Percentiles rank a stretch among this genome's conserved stretches.
Conservation (phyloP, 2,888 invertebrate genomes). For the Noctua pronuba region DNA sequence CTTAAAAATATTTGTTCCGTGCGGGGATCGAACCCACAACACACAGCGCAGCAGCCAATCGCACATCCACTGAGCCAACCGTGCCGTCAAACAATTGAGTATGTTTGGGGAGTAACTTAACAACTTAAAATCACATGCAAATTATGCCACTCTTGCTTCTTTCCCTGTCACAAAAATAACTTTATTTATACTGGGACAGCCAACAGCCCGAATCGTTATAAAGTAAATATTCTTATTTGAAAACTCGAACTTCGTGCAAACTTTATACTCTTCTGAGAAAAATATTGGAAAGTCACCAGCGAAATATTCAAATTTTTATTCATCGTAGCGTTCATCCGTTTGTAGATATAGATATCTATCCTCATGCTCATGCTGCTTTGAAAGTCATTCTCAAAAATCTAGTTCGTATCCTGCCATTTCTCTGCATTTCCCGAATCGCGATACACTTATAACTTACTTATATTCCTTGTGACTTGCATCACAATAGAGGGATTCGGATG, state of each 20-base stretch:
- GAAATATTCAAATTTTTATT: background rate
- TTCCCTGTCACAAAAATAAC: background rate
- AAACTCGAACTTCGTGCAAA: background rate
- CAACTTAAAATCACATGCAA: background rate
- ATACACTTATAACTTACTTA: background rate
- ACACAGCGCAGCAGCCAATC: no score
- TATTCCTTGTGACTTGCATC: conserved; percentile 8
- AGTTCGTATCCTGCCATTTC: background rate
- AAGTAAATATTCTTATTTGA: conserved; percentile 8
- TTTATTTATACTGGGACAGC: background rate
- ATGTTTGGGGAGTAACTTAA: background rate
- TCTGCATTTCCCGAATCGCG: background rate
- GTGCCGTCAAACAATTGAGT: no score
- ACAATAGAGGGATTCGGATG: conserved; percentile 27
- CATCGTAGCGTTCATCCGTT: background rate
- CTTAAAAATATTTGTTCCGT: no score
- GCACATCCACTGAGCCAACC: no score
- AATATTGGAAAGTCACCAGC: background rate
- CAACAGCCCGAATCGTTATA: conserved; percentile 2
- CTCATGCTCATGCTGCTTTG: background rate
- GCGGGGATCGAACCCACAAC: no score
- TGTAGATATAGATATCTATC: background rate
- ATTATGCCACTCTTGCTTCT: background rate
- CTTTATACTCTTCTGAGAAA: background rate
- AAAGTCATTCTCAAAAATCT: conserved; percentile 27